Conservation (phyloP, 2,888 invertebrate species). For the Heliothis peltigera region DNA sequence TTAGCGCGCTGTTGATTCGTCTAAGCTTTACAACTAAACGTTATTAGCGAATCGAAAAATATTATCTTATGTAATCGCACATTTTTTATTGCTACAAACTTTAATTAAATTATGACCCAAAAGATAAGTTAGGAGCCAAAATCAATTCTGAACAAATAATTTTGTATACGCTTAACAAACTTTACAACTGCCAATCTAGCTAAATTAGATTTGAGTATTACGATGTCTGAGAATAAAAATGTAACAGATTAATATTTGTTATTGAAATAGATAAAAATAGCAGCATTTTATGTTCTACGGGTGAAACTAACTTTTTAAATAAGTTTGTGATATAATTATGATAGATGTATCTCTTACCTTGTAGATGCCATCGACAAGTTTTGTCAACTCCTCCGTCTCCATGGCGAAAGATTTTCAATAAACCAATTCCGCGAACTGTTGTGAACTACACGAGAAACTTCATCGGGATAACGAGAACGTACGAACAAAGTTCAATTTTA, state of each 20-base stretch:
- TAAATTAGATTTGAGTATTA: slow-evolving; percentile 16
- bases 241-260: not conserved
- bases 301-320: not conserved
- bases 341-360: slow-evolving; percentile 91
- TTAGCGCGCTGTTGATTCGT: slow-evolving; percentile 7
- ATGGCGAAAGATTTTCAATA: slow-evolving; percentile 85
- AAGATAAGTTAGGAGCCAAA: slow-evolving; percentile 5
- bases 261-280: not conserved
- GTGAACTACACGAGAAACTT: slow-evolving; percentile 83
- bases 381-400: slow-evolving; percentile 97
- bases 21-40: slow-evolving; percentile 19
- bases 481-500: slow-evolving; percentile 79
- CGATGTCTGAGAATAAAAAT: not conserved
- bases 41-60: slow-evolving; percentile 4
- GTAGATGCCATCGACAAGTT: slow-evolving; percentile 97
- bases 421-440: slow-evolving; percentile 72
- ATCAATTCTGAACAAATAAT: slow-evolving; percentile 12
- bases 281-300: not conserved
- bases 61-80: slow-evolving; percentile 11
- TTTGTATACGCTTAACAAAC: slow-evolving; percentile 27
- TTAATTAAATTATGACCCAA: not conserved
- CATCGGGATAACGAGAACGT: slow-evolving; percentile 80
- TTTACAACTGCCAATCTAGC: slow-evolving; percentile 1
- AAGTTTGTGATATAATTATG: slow-evolving; percentile 21
- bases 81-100: not conserved